Percentiles rank a stretch among this genome's conserved stretches.
phyloP scores from a whole-genome alignment of 37 sponge, comb jelly and placozoan genomes.

The Oscarella lobularis region DNA sequence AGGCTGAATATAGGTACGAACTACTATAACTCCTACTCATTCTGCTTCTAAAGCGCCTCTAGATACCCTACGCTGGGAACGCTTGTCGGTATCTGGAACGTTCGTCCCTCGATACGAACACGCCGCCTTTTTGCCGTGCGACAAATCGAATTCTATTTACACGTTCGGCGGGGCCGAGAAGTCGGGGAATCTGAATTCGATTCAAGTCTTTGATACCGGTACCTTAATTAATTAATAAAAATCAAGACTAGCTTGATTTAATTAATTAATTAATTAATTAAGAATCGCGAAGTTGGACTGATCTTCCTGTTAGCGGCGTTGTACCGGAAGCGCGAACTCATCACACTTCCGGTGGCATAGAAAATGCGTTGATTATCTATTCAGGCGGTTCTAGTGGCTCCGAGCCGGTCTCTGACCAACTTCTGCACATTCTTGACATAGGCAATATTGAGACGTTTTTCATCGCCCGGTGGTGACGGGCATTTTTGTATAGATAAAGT shows the following conservation, averaged over 20 bases:
- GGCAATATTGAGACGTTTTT: too few species aligned
- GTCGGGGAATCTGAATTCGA: neutral
- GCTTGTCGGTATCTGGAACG: neutral
- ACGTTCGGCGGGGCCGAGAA: neutral
- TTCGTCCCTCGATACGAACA: neutral
- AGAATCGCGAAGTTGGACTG: neutral
- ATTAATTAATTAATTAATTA: neutral
- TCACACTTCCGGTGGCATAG: neutral
- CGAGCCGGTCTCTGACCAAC: neutral
- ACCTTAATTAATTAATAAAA: neutral
- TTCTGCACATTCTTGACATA: neutral
- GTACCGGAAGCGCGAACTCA: neutral
- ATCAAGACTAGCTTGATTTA: neutral
- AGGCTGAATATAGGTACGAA: conserved; percentile 1
- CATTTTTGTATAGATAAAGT: neutral
- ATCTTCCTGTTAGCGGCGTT: neutral
- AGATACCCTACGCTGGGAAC: neutral
- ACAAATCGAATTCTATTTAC: neutral
- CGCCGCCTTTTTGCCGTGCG: neutral
- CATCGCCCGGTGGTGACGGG: neutral
- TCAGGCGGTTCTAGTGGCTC: neutral
- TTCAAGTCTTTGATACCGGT: neutral
- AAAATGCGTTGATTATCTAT: neutral
- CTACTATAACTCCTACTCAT: conserved; percentile 2
- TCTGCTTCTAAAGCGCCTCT: too few species aligned